Base-by-base conservation (phyloP, 2,113 vertebrate species). In the Benitochromis conjunctus region DNA sequence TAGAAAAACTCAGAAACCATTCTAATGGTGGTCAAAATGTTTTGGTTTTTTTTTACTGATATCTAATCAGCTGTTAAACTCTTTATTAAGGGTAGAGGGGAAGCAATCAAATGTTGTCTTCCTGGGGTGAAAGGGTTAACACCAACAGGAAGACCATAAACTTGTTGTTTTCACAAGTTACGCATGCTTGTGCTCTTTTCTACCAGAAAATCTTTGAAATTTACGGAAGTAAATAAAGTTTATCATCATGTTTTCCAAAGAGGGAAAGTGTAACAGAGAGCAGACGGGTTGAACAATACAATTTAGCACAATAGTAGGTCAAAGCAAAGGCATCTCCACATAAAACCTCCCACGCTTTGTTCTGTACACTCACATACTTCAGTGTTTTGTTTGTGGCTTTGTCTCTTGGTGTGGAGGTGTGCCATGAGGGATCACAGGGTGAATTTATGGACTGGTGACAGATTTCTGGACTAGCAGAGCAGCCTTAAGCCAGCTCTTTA, bases 391-490 rank as follows among this genome's bases (percentile, higher is more conserved):
- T 64, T 24, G 26, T 79, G 43, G 13, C 43, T 48, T 58, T 57
- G 64, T 79, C 55, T 81, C 81, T 57, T 19, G 76, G 43, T 38
- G 82, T 79, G 64, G 86, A 91, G 80, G 82, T 85, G 82, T 84
- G 79, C 53, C 46, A 79, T 41, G 74, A 87, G 81, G 77, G 48
- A 83, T 81, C 48, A n/a, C 62, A 76, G 80, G 71, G 82, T 79
- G 82, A 86, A 86, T 91, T 80, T 84, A 79, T 79, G 38, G 34
- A 79, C 79, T 60, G 71, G 2, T 62, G 89, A 89, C 80, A 87
- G 80, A 84, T 81, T 76, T 86, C 79, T 79, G 60, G 79, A 62
- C 26, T 41, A 29, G 76, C 19, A 57, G 76, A 91, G 38, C 88
- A 86, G 89, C 29, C 19, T 69, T 71, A 83, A 69, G 89, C 79